Conservation (phyloP, 2,888 invertebrate species). For the Desoria tigrina region DNA sequence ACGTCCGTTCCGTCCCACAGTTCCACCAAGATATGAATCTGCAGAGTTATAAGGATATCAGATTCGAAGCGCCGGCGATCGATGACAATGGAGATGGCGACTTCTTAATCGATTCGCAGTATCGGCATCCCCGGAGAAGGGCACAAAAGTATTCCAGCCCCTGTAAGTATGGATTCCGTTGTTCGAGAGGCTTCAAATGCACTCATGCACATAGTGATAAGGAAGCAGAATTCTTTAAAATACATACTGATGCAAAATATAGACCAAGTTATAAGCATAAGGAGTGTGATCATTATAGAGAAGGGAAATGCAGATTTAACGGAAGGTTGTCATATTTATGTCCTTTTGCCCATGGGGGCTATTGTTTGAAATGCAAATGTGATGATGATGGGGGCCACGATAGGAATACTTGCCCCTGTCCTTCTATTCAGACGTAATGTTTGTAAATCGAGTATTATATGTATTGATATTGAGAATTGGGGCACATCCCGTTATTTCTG, state of each 20-base stretch:
- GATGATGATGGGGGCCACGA: slow-evolving; percentile 17
- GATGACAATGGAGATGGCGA: slow-evolving; percentile 7
- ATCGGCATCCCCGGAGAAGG: not conserved
- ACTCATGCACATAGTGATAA: slow-evolving; percentile 18
- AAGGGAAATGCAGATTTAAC: slow-evolving; percentile 13
- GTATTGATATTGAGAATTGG: too few relatives aligned
- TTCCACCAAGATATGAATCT: slow-evolving; percentile 2
- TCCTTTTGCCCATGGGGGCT: slow-evolving; percentile 17
- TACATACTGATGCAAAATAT: slow-evolving; percentile 4
- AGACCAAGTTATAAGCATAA: slow-evolving; percentile 1
- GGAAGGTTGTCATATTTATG: slow-evolving; percentile 5
- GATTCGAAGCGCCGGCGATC: not conserved
- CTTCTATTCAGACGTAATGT: too few relatives aligned
- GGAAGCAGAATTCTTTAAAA: slow-evolving; percentile 28
- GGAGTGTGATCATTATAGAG: slow-evolving; percentile 7
- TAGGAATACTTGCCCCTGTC: too few relatives aligned
- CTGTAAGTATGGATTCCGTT: slow-evolving; percentile 25
- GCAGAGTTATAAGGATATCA: not conserved
- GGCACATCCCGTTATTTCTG: too few relatives aligned
- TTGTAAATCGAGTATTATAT: too few relatives aligned
- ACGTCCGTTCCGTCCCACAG: not conserved
- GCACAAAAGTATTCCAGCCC: slow-evolving; percentile 22
- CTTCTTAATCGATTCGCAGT: not conserved
- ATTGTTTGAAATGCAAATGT: slow-evolving; percentile 9
- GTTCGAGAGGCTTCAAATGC: slow-evolving; percentile 24